Base-by-base conservation (phyloP, 2,888 invertebrate species). In the Hipparchia semele region DNA sequence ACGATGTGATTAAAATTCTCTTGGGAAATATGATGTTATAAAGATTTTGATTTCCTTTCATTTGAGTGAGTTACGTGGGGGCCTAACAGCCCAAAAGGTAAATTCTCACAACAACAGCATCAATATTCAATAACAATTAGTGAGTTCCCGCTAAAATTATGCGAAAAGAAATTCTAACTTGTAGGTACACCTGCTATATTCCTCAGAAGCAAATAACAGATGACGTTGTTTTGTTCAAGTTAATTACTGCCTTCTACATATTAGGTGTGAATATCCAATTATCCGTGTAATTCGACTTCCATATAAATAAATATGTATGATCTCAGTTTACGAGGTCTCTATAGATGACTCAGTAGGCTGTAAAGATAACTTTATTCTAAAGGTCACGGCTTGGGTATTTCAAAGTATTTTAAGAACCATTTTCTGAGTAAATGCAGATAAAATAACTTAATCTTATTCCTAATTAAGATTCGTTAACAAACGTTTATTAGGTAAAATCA, bases 81-180 rank as follows among this genome's bases (percentile, higher is more conserved):
- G 23, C 23, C 23, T 23, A 23, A 23, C 23, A 23, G 23, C 23
- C 23, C 23, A 23, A 23, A 23, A 23, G 23, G 23, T 23, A 23
- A 23, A 23, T 23, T 23, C 23, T 23, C 23, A 23, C 23, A 23
- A n/a, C n/a, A 58, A 7, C 9, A 13, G n/a, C 7, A 46, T 13
- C 62, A 65, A 2, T 51, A 65, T 13, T 13, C 62, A 65, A 6
- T 51, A 65, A 51, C 53, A 65, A 65, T 65, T 33, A 53, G 65
- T 23, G 51, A 53, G 33, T 12, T 65, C 6, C 53, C 6, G 10
- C 10, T 10, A 53, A 65, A 7, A 64, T n/a, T 13, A 12, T 6
- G 1, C 12, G 10, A 13, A 53, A 51, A 64, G 9, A 13, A 33
- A 7, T 65, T 64, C n/a, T 33, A 10, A 23, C n/a, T 23, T 7